Base-by-base conservation (phyloP, 1,140 invertebrate species). In the Pseudomyrmex gracilis region DNA sequence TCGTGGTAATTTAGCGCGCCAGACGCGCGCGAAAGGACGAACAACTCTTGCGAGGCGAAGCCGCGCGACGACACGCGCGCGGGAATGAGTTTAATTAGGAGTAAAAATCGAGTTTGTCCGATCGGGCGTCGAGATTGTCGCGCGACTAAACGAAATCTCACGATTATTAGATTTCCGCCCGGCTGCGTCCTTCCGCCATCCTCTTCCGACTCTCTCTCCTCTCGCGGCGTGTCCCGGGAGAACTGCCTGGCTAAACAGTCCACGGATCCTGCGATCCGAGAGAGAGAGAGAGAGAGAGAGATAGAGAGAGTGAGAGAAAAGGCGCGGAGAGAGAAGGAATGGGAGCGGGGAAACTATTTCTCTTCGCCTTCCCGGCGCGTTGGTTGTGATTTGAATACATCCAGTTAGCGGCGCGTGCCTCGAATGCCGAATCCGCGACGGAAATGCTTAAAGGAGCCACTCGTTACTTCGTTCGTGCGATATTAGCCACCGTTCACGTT, bases 371-470 rank as follows among this genome's bases (percentile, higher is more conserved):
- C 80, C 68, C 85, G 85, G 84, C 82, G 84, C 86, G 89, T 70
- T 78, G 82, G 85, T 90, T 93, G 93, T 94, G 93, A 94, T 94
- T 94, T 94, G 93, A 94, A 94, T 94, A 93, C 91, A 93, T 90
- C 91, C 93, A 93, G 93, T 94, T 94, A 94, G 92, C 85, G 89
- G 91, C 91, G 85, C 93, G 93, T 94, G 93, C 89, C 90, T 82
- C 66, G 92, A 93, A 91, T 93, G 84, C 87, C 84, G 74, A 88
- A 90, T 91, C 34, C 71, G n/a, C 67, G 57, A 57, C 88, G 87
- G 84, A 90, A 91, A 88, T 82, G 87, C 85, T 90, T 90, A 90
- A 92, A 88, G 91, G 85, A 89, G 82, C 87, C 85, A 89, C 90
- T 92, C 90, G 90, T 90, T 91, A 92, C 91, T 91, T 91, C 82